A percentile compares a stretch with the other conserved stretches of the same genome.
phyloP scores from a whole-genome alignment of 2,888 invertebrate species.

The Koerneria pararmatus region DNA sequence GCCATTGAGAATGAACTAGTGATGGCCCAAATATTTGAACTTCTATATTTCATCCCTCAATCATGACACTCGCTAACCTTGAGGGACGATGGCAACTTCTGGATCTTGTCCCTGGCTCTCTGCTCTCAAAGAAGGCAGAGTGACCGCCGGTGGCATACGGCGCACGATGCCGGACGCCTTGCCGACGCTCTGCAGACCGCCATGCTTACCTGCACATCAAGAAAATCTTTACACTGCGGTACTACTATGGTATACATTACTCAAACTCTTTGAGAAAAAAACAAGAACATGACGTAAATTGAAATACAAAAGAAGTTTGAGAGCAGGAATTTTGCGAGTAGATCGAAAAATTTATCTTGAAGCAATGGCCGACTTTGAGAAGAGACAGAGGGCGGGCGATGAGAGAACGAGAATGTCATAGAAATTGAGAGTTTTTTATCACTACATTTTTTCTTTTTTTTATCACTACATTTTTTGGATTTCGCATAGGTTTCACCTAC shows the following conservation, averaged over 20 bases:
- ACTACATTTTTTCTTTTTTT: too few relatives aligned
- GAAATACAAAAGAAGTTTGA: too few relatives aligned
- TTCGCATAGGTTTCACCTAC: too few relatives aligned
- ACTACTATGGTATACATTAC: not conserved
- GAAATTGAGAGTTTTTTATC: not conserved
- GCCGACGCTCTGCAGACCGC: conserved; percentile 95
- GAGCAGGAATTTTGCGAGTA: too few relatives aligned
- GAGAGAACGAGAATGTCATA: not conserved
- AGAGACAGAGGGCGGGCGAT: not conserved
- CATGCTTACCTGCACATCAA: conserved; percentile 84
- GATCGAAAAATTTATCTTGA: too few relatives aligned
- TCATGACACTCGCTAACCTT: conserved; percentile 62
- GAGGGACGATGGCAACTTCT: conserved; percentile 75
- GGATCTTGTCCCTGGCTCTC: conserved; percentile 77
- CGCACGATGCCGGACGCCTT: conserved; percentile 90
- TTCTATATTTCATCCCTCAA: not conserved
- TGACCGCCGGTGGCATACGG: conserved; percentile 85
- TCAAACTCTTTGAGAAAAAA: not conserved
- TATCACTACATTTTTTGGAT: too few relatives aligned
- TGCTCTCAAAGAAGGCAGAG: conserved; percentile 96
- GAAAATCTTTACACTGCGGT: not conserved
- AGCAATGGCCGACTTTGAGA: not conserved
- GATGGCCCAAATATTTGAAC: not conserved
- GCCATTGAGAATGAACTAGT: not conserved
- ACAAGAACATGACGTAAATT: too few relatives aligned